Conservation (phyloP, 2,113 vertebrate genomes). For the Rhabdomys dilectus region DNA sequence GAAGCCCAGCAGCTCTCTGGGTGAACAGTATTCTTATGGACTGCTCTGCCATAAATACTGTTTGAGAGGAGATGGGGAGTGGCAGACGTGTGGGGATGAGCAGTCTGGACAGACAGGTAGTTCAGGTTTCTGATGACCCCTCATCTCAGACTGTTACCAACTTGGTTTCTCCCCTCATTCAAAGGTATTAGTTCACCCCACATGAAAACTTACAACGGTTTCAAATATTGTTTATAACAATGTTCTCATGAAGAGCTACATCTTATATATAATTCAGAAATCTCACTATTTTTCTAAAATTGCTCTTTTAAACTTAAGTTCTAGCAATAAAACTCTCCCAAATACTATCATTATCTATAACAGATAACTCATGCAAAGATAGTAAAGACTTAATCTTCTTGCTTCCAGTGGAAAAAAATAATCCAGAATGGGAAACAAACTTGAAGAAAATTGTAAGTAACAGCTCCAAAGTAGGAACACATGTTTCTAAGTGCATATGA, state of each 20-base stretch:
- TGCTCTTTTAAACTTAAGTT: conserved; percentile 18
- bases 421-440: neutral
- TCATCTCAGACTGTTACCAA: neutral
- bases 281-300: conserved; percentile 44
- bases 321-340: conserved; percentile 45
- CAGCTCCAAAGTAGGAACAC: neutral
- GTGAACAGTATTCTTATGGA: neutral
- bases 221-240: conserved; percentile 7
- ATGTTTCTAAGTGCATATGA: neutral
- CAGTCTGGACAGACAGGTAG: neutral
- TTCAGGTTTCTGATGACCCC: conserved; percentile 11
- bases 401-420: neutral
- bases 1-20: neutral
- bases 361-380: conserved; percentile 19
- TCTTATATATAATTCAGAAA: neutral
- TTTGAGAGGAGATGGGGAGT: neutral
- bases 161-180: neutral
- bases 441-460: conserved; percentile 23
- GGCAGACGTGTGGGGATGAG: neutral
- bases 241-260: neutral
- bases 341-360: conserved; percentile 21
- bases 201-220: neutral
- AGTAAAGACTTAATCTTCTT: neutral
- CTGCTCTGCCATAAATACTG: neutral
- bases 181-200: neutral